phyloP scores from a whole-genome alignment of 2,888 invertebrate species.

The Dorcus parallelipipedus region DNA sequence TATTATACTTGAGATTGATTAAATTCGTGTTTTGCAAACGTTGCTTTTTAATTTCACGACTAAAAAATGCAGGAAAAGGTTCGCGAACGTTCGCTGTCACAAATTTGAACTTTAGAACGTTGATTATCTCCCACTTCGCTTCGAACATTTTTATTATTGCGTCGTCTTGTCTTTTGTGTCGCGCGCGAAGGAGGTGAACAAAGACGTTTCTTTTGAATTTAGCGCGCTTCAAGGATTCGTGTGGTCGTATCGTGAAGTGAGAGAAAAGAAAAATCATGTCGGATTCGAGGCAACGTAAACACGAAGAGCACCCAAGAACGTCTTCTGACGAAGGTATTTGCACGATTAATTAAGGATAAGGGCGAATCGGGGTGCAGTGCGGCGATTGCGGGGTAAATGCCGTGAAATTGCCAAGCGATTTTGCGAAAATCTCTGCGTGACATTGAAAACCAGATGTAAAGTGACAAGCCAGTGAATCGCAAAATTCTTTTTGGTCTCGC shows the following conservation, averaged over 20 bases:
- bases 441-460: constrained; percentile 18
- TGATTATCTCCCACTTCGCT: too few species aligned
- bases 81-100: too few species aligned
- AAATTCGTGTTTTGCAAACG: too few species aligned
- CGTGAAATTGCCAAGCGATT: neutral
- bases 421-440: constrained; percentile 4
- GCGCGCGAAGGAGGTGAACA: neutral
- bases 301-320: constrained; percentile 44
- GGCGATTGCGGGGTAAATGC: neutral
- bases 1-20: too few species aligned
- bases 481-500: constrained; percentile 6
- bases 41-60: too few species aligned
- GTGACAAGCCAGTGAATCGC: constrained; percentile 9
- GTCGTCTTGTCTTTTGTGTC: too few species aligned
- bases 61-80: too few species aligned
- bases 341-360: neutral
- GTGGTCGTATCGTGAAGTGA: neutral
- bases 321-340: constrained; percentile 34
- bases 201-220: neutral
- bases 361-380: neutral
- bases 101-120: too few species aligned
- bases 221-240: constrained; percentile 4
- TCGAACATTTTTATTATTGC: too few species aligned
- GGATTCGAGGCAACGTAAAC: constrained; percentile 54
- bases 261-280: constrained; percentile 45